Evolutionary conservation across 2,888 invertebrate species (phyloP).

Genomic region (Drosophila borealis): DNA sequence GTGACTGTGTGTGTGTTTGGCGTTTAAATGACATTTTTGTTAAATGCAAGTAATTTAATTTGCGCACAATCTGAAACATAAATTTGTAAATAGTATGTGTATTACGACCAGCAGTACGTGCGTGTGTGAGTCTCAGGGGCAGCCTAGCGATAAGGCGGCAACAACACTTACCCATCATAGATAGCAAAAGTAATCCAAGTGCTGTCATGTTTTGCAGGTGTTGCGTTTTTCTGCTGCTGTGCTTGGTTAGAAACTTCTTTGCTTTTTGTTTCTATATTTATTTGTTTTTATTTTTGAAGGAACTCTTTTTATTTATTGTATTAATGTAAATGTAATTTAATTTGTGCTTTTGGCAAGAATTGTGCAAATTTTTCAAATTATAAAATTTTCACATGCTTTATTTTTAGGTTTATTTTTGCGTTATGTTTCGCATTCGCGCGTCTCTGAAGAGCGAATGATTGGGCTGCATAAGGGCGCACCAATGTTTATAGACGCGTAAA

Average conservation of each 20-base stretch:
- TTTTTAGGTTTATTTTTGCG: conserved; percentile 14
- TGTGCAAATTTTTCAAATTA: conserved; percentile 46
- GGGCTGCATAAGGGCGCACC: conserved; percentile 66
- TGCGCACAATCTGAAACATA: conserved; percentile 49
- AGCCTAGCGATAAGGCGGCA: conserved; percentile 43
- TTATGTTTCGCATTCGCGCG: conserved; percentile 48
- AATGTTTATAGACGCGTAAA: conserved; percentile 68
- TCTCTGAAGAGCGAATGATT: conserved; percentile 68
- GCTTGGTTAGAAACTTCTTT: conserved; percentile 54
- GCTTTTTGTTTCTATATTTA: conserved; percentile 2
- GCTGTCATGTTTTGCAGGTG: conserved; percentile 61
- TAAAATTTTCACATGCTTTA: conserved; percentile 45
- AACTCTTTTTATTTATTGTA: conserved; percentile 15
- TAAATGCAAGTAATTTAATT: conserved; percentile 71
- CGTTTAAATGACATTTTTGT: conserved; percentile 58
- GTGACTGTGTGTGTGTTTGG: conserved; percentile 2
- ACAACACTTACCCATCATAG: conserved; percentile 80
- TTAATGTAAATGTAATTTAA: not conserved
- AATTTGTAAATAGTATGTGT: conserved; percentile 17
- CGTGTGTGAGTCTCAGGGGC: conserved; percentile 47
- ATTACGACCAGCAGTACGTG: conserved; percentile 10
- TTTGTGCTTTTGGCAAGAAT: conserved; percentile 62
- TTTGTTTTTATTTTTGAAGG: conserved; percentile 21
- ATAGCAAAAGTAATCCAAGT: conserved; percentile 80
- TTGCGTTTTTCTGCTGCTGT: conserved; percentile 28